Evolutionary conservation across 53 echinoderm and acorn worm genomes (phyloP).

Genomic region (Echinarachnius parma): DNA sequence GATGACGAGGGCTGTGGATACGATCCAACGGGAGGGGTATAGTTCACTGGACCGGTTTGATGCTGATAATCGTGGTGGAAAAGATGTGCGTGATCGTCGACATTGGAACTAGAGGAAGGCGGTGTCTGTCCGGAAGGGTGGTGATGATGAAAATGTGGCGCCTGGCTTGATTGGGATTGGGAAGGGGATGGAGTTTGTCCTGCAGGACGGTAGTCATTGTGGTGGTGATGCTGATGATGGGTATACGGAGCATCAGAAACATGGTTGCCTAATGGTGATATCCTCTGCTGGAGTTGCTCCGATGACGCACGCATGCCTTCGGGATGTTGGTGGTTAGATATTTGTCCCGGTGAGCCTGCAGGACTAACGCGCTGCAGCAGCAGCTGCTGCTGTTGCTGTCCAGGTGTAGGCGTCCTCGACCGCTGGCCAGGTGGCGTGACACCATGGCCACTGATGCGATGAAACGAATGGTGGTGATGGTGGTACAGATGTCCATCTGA

Average conservation of each 20-base stretch:
- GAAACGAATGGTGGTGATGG: constrained; percentile 7
- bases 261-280: constrained; percentile 8
- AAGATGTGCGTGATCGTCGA: constrained; percentile 6
- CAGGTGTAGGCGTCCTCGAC: constrained; percentile 17
- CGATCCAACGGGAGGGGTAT: neutral
- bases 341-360: neutral
- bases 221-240: too few species aligned
- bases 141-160: too few species aligned
- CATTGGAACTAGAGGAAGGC: neutral
- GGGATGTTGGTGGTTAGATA: neutral
- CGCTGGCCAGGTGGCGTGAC: constrained; percentile 3
- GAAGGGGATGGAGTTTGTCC: too few species aligned
- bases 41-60: neutral
- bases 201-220: too few species aligned
- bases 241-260: too few species aligned
- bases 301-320: neutral
- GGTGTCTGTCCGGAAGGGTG: neutral
- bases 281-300: neutral
- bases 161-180: too few species aligned
- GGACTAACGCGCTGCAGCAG: too few species aligned
- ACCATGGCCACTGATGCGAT: neutral
- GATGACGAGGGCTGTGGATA: constrained; percentile 11
- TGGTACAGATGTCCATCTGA: constrained; percentile 32
- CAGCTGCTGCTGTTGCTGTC: neutral
- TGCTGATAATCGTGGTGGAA: constrained; percentile 17